A percentile compares a stretch with the other conserved stretches of the same genome.
These are phyloP conservation scores for Cephus pygmeus DNA, from an alignment of 2,888 invertebrate genomes.

Conservation along the genomic window DNA sequence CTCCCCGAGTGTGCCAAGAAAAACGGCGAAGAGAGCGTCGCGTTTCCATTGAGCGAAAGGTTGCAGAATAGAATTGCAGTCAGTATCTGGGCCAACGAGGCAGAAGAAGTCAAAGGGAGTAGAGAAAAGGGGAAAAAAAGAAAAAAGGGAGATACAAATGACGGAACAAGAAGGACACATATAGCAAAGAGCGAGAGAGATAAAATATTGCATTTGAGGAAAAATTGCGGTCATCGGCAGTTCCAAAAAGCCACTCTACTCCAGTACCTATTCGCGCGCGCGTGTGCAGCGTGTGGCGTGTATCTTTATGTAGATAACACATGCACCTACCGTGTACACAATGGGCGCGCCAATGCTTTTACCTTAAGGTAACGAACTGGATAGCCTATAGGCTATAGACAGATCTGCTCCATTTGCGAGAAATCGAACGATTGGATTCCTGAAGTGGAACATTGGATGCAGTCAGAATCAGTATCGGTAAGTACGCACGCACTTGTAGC, in stretches of 20 bases:
- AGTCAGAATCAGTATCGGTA: neutral
- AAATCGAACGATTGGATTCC: neutral
- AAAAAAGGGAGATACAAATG: constrained; percentile 12
- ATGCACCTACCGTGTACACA: neutral
- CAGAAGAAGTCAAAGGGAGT: neutral
- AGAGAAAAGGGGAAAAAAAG: neutral
- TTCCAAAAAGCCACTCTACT: neutral
- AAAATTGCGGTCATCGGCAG: neutral
- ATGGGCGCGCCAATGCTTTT: neutral
- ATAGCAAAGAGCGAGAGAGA: constrained; percentile 16
- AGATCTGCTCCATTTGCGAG: neutral
- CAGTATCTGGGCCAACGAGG: neutral
- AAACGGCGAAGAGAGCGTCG: neutral
- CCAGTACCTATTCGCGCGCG: neutral
- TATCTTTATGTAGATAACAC: neutral
- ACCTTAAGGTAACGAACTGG: neutral
- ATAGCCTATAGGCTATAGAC: neutral
- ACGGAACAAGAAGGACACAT: constrained; percentile 22
- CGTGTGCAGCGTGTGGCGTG: no score
- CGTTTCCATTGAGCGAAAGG: neutral
- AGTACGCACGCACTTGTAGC: neutral
- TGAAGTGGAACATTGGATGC: neutral
- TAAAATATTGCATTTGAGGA: neutral
- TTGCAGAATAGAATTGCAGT: neutral
- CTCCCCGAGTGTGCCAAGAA: neutral